Base-by-base conservation (phyloP, 2,113 vertebrate species). In the Atrichornis clamosus region DNA sequence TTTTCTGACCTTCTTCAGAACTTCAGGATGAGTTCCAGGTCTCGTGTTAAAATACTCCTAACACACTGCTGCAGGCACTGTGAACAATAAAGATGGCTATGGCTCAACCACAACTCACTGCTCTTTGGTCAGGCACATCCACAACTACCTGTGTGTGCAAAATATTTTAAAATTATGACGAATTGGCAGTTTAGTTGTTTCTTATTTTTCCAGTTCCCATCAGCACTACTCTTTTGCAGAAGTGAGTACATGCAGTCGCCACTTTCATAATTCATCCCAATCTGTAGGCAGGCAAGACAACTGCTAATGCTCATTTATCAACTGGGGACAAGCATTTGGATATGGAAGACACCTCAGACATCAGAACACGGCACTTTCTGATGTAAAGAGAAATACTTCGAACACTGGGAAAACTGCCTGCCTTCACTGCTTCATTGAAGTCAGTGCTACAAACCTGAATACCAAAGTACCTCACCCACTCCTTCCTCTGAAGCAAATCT, bases 11-110 rank as follows among this genome's bases (percentile, higher is more conserved):
- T 70, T 77, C 19, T 32, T 0, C 3, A 88, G 67, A 42, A 69
- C 1, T 0, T 5, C 1, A 4, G n/a, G 26, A 41, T 0, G 2
- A 72, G 37, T 41, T 76, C 41, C 50, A 37, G 19, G 20, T 74
- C 50, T 10, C 8, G n/a, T 11, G 12, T 3, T 59, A 32, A 44
- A 89, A 68, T 10, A 65, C 16, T 11, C 4, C 0, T 3, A 78
- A 27, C 6, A 59, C 20, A 30, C 1, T 6, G 53, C 65, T 60
- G 65, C 74, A 89, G 39, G 15, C 52, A n/a, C 18, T 3, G 13
- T 2, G 22, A 89, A 49, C 1, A 2, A 24, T 13, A 8, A 37
- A 64, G 35, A 42, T 26, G 21, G 22, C 13, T 77, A 70, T 46
- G 76, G n/a, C 42, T 53, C 7, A 10, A 47, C 14, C 63, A 33